Conservation (phyloP, 2,888 invertebrate genomes). For the Pachliopta kotzebuea region DNA sequence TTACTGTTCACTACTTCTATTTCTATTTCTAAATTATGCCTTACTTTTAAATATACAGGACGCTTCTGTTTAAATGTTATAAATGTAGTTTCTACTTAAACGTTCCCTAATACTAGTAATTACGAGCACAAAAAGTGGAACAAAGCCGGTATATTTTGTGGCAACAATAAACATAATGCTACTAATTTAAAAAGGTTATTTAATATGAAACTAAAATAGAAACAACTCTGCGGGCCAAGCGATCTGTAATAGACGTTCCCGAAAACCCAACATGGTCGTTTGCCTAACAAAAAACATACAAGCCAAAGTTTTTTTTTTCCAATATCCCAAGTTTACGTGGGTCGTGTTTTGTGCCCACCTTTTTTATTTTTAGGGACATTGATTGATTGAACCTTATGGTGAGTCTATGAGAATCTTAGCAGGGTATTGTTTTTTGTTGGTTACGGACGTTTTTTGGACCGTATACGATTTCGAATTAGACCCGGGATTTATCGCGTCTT, state of each 20-base stretch:
- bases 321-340: conserved; percentile 70
- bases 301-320: conserved; percentile 65
- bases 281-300: conserved; percentile 60
- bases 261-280: conserved; percentile 53
- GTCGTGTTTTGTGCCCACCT: conserved; percentile 64
- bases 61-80: too few relatives aligned
- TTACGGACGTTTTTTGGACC: conserved; percentile 45
- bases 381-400: conserved; percentile 77
- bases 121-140: neutral
- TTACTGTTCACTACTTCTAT: too few relatives aligned
- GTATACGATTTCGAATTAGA: conserved; percentile 46
- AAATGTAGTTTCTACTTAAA: neutral
- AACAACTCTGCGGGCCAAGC: conserved; percentile 36
- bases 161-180: conserved; percentile 32
- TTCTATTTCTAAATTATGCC: too few relatives aligned
- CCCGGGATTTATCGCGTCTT: conserved; percentile 70
- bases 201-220: conserved; percentile 51
- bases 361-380: conserved; percentile 76
- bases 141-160: conserved; percentile 8
- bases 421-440: conserved; percentile 67
- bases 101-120: neutral
- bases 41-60: too few relatives aligned
- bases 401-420: conserved; percentile 69
- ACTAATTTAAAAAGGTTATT: conserved; percentile 34
- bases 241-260: conserved; percentile 59